phyloP scores from a whole-genome alignment of 2,888 invertebrate species.

The Stenurella melanura region DNA sequence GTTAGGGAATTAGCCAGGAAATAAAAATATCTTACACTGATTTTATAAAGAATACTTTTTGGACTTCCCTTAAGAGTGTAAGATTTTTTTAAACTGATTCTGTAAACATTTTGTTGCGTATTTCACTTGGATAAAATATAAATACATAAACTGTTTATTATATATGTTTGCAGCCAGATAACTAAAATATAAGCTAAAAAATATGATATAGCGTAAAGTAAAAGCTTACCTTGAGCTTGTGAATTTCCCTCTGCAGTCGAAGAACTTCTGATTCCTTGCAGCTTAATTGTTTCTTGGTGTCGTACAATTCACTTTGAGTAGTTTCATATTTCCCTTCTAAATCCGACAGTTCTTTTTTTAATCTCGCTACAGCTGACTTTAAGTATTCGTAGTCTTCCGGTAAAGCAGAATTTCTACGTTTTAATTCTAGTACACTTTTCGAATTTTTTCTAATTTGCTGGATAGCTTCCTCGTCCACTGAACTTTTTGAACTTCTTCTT shows the following conservation, averaged over 20 bases:
- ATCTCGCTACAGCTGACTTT: constrained; percentile 70
- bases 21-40: no score
- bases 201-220: neutral
- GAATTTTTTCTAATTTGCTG: constrained; percentile 66
- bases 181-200: neutral
- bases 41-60: no score
- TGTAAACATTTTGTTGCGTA: no score
- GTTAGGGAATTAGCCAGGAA: no score
- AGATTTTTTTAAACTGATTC: no score
- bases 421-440: constrained; percentile 62
- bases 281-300: constrained; percentile 75
- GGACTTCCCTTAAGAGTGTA: no score
- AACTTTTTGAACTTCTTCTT: constrained; percentile 62
- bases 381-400: constrained; percentile 70
- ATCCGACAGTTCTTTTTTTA: constrained; percentile 74
- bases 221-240: constrained; percentile 79
- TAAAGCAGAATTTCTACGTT: constrained; percentile 60
- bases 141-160: no score
- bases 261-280: constrained; percentile 77
- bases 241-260: constrained; percentile 80
- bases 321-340: constrained; percentile 74
- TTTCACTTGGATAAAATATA: no score
- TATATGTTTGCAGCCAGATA: neutral
- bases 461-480: constrained; percentile 62
- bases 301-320: constrained; percentile 76